Evolutionary conservation across 2,888 invertebrate genomes (phyloP).

Genomic region (Keiferia lycopersicella): DNA sequence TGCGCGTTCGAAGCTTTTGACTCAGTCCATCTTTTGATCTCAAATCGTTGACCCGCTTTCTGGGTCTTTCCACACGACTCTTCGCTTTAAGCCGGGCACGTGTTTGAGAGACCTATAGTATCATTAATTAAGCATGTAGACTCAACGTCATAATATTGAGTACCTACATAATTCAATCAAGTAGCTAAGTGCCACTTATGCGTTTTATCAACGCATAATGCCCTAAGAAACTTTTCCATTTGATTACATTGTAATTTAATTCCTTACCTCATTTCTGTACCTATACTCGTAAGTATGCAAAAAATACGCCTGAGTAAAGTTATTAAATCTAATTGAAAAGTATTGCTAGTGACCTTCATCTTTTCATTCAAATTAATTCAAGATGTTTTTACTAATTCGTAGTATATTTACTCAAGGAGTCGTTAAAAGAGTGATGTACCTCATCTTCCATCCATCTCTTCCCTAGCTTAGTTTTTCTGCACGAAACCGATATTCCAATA

Average conservation of each 20-base stretch:
- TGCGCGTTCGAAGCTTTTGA: slow-evolving; percentile 1
- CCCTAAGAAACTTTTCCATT: neutral
- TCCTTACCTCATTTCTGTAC: neutral
- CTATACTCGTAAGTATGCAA: no score
- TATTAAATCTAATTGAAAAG: no score
- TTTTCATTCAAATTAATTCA: neutral
- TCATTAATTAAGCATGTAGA: slow-evolving; percentile 8
- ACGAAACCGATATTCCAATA: neutral
- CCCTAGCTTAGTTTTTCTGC: slow-evolving; percentile 3
- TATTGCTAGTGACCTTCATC: neutral
- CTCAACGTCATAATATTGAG: neutral
- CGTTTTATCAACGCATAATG: neutral
- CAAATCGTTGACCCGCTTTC: slow-evolving; percentile 5
- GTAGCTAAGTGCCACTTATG: slow-evolving; percentile 4
- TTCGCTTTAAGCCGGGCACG: neutral
- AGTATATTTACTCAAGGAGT: neutral
- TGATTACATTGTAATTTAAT: neutral
- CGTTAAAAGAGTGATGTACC: neutral
- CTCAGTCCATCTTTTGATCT: neutral
- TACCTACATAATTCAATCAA: neutral
- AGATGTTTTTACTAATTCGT: no score
- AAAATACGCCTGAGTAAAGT: neutral
- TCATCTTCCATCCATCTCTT: neutral
- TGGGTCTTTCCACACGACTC: neutral
- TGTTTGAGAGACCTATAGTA: neutral